Conservation (phyloP, 2,888 invertebrate genomes). For the Galerucella nymphaeae region DNA sequence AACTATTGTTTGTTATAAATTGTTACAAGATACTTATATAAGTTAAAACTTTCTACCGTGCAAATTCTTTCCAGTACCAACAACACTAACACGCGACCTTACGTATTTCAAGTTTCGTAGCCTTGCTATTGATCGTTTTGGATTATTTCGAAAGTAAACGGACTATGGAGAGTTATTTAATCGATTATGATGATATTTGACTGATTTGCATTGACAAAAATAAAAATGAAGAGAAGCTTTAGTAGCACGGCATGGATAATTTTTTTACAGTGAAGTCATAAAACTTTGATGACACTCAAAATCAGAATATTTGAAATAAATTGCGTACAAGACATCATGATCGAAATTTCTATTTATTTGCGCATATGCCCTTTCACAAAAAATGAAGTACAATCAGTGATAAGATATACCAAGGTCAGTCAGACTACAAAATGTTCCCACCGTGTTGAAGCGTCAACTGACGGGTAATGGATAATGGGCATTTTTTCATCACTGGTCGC, state of each 20-base stretch:
- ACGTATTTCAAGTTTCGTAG: slow-evolving; percentile 8
- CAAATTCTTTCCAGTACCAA: neutral
- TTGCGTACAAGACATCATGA: too few species aligned
- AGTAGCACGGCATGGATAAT: too few species aligned
- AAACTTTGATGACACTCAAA: neutral
- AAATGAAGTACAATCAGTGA: too few species aligned
- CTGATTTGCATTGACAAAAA: neutral
- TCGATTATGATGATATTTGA: neutral
- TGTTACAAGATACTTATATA: neutral
- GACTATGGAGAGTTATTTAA: neutral
- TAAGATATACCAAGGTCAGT: too few species aligned
- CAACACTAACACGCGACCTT: slow-evolving; percentile 1
- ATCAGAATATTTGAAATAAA: too few species aligned
- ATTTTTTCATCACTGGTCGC: too few species aligned
- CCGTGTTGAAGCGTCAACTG: too few species aligned
- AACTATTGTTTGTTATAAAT: slow-evolving; percentile 1
- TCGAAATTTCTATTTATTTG: too few species aligned
- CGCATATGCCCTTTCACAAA: too few species aligned
- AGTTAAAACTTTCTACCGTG: slow-evolving; percentile 3
- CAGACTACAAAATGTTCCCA: too few species aligned
- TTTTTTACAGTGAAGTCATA: neutral
- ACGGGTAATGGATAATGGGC: too few species aligned
- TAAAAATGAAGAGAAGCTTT: neutral
- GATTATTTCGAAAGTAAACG: slow-evolving; percentile 5
- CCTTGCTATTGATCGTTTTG: slow-evolving; percentile 10